Base-by-base conservation (phyloP, 2,888 invertebrate genomes). In the Drosophila emarginata region DNA sequence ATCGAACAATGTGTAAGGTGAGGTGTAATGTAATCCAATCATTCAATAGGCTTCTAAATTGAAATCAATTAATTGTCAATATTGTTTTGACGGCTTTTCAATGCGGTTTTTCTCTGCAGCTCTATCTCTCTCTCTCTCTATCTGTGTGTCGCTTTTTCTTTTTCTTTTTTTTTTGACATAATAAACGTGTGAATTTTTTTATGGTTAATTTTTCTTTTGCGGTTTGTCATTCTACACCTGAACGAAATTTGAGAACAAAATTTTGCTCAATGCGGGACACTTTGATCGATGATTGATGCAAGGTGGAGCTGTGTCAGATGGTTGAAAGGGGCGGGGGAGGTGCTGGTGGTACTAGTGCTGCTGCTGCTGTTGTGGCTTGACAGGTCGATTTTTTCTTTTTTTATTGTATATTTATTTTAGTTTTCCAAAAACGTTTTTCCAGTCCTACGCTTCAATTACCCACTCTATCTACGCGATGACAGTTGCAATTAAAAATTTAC, bases 401-500 rank as follows among this genome's bases (percentile, higher is more conserved):
- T 23, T 23, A 2, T 39, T 59, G 37, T 59, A 59, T 59, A 67
- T 11, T 18, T 32, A 11, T 45, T 45, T 45, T 18, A 12, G 45
- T 45, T 21, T 45, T 21, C 12, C 12, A 45, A 45, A 45, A 21
- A 45, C 45, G 45, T 45, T 45, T 45, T 45, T 18, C 21, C 45
- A 45, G 45, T 51, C n/a, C 37, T 59, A 32, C 72, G 71, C 79
- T 72, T 82, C 84, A 82, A 80, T 78, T 80, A 76, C 76, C 61
- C 51, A 59, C 36, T 72, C 87, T 74, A 75, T 69, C 82, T 86
- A 86, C 83, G 80, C 83, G 79, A 84, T 86, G 81, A 86, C 81
- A 86, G 87, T 70, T 86, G 84, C 84, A 82, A 82, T 82, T 86
- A 82, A 82, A 78, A 80, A 37, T 23, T 51, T 26, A 28, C 45